These are phyloP conservation scores for Hermetia illucens DNA, from an alignment of 1,140 invertebrate genomes.

Conservation along the genomic window DNA sequence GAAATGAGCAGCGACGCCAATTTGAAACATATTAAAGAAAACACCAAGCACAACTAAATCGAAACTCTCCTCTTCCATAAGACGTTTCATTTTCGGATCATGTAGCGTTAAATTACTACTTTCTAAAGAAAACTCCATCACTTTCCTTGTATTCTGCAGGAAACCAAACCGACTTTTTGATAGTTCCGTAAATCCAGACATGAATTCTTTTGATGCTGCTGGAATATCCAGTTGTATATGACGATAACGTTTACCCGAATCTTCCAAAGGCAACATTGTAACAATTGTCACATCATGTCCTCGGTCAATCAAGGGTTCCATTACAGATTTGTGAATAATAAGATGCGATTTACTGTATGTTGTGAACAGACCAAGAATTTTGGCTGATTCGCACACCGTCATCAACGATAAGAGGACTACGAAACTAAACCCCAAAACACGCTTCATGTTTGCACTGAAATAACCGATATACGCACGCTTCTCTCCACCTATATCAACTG, in stretches of 20 bases:
- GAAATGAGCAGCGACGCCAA: neutral
- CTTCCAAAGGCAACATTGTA: neutral
- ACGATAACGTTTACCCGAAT: neutral
- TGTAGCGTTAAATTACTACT: too few species aligned
- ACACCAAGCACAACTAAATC: neutral
- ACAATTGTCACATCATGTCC: conserved; percentile 1
- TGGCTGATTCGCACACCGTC: neutral
- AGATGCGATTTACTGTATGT: neutral
- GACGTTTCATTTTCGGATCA: too few species aligned
- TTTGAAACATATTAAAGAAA: neutral
- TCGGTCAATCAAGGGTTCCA: neutral
- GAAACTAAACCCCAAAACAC: too few species aligned
- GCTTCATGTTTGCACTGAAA: too few species aligned
- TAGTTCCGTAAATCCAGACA: neutral
- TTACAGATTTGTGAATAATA: neutral
- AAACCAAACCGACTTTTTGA: neutral
- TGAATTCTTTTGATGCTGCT: neutral
- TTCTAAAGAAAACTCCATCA: neutral
- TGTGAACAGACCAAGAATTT: neutral
- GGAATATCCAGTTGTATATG: neutral
- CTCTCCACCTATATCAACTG: too few species aligned
- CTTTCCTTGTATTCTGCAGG: neutral
- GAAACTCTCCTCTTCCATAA: too few species aligned
- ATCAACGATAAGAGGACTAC: too few species aligned
- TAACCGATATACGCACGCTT: too few species aligned